Evolutionary conservation across 2,113 vertebrate species (phyloP), one percentile per base, ranked within the genome.

Genomic region (Perca schrenkii): DNA sequence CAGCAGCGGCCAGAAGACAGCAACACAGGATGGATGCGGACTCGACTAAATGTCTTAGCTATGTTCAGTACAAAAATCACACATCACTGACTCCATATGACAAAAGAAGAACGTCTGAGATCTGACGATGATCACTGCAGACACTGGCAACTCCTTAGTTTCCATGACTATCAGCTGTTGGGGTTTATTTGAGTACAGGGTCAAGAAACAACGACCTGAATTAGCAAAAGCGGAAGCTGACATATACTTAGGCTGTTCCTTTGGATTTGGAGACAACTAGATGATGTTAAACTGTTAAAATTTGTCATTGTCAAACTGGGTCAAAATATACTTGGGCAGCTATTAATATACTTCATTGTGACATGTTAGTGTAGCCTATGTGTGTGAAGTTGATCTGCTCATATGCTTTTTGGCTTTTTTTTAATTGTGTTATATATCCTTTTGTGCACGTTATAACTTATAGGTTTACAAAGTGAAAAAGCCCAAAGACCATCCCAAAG

Each of bases 51-150:
- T 25, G 79, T 71, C 60, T 83, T 17, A 25, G 43, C 70, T 34
- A 72, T 1, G 15, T 75, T 80, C 80, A 49, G 77, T 28, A 77
- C 62, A 87, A 75, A 72, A 66, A 75, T 46, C 15, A 75, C 49
- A 84, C 21, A 47, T 74, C 79, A 83, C 6, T 66, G 52, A 72
- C 40, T 74, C 36, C 12, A 52, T 21, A 4, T 8, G 40, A 67
- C 6, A 47, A 22, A 65, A 43, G 1, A 57, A 61, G 7, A 40
- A 65, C 4, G 40, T 6, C 17, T 47, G 13, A 74, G 8, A 61
- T 10, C 13, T 17, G 25, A 50, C 34, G 1, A 43, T 11, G 40
- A 43, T 43, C 62, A 74, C 19, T 3, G 2, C 4, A 57, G n/a
- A 22, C 34, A 31, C 22, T 17, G 22, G 4, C 25, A 52, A 46